Evolutionary conservation across 2,797 vertebrate species (phyloP).

Genomic region (Calcarius lapponicus): DNA sequence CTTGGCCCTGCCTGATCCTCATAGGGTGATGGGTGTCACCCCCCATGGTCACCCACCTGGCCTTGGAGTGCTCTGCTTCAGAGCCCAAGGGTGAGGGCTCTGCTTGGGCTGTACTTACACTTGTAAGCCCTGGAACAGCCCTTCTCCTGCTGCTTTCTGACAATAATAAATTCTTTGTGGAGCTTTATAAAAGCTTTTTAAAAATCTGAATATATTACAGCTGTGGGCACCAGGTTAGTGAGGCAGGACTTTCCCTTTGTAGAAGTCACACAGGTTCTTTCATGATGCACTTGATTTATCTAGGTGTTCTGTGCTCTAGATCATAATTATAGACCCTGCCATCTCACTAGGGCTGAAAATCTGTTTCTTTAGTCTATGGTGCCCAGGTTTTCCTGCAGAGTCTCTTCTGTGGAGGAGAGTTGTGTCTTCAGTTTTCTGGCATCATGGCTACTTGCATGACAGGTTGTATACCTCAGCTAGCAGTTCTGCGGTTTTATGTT

Average conservation of each 20-base stretch:
- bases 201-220: neutral
- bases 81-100: neutral
- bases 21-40: neutral
- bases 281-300: neutral
- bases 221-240: neutral
- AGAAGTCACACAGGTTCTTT: neutral
- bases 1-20: neutral
- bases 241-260: neutral
- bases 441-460: neutral
- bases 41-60: no score
- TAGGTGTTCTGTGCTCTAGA: neutral
- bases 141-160: neutral
- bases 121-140: neutral
- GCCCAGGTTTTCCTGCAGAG: neutral
- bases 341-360: neutral
- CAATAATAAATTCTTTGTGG: neutral
- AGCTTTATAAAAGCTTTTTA: neutral
- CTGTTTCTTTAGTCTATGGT: neutral
- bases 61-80: neutral
- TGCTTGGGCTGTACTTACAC: neutral
- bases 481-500: neutral
- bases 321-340: neutral
- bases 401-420: neutral
- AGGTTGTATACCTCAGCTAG: neutral
- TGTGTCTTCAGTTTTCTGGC: neutral